Base-by-base conservation (phyloP, 2,888 invertebrate genomes). In the Phaonia tiefii region DNA sequence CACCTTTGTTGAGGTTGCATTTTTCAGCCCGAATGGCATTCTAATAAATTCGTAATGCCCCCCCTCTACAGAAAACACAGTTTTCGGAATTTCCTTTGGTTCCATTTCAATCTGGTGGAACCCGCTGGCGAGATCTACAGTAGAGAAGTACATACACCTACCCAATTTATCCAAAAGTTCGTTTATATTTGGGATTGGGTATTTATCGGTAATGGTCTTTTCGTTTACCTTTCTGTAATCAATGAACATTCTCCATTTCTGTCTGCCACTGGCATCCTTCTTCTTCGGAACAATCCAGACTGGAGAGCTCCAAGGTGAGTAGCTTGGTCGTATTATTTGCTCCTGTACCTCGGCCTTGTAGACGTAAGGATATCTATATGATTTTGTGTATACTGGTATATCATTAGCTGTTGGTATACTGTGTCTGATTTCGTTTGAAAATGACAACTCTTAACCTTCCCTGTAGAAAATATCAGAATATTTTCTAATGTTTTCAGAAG, bases 101-200 rank as follows among this genome's bases (percentile, higher is more conserved):
- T 72, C 5, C 75, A 82, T 72, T 25, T 51, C 56, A 0, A 79
- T 78, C n/a, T 78, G 65, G 17, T 82, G 78, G 22, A 87, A 88
- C 0, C 88, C 88, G 0, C 83, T 86, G 0, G 87, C 85, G 0
- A 88, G 56, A 73, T 87, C 87, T 0, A 86, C 22, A 11, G 85
- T 86, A 71, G 89, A 90, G n/a, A n/a, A n/a, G 81, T 89, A 90
- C n/a, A 42, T 13, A 10, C 42, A 42, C n/a, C n/a, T 42, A 13
- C 42, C 42, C n/a, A n/a, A n/a, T n/a, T n/a, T n/a, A n/a, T n/a
- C n/a, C n/a, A n/a, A n/a, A 8, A 42, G n/a, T n/a, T n/a, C n/a
- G n/a, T n/a, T n/a, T 42, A 10, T 42, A n/a, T 42, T 42, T 42
- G 42, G 42, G 3, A 42, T 10, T 10, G 42, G 42, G 42, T 42